Base-by-base conservation (phyloP, 2,888 invertebrate species). In the Helleia helle region DNA sequence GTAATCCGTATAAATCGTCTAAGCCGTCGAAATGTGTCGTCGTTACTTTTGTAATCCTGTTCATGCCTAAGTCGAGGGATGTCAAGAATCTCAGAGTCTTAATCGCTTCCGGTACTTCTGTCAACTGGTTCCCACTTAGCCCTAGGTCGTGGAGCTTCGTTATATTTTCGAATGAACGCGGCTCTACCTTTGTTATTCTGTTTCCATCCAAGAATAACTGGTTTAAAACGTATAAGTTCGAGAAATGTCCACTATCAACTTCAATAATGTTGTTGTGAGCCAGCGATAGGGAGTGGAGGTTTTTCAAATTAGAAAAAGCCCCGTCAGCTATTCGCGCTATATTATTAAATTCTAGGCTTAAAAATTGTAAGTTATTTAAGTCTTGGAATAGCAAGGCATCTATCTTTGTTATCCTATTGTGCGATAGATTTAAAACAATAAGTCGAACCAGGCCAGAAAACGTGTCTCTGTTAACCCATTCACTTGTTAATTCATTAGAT, bases 11-110 rank as follows among this genome's bases (percentile, higher is more conserved):
- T 29, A 96, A 86, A 55, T 91, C 89, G 58, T 89, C 88, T 50
- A 95, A 76, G 3, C 93, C 92, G 60, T 88, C 87, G 57, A 95
- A 93, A 38, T 92, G 90, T 44, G 89, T 86, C 61, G 91, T 90
- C 43, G 87, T 87, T 42, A 96, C 87, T 51, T 86, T 85, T 50
- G 89, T 88, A 61, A 96, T 91, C 60, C 87, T 87, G 75, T 95
- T 96, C 77, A 93, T 92, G 36, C 93, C 93, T 55, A 95, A 86
- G 75, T 94, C 93, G 45, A 95, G 81, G 17, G 91, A 91, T 62
- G 91, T 91, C 56, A 95, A 77, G 58, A 90, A 89, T 52, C 87
- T 79, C 48, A 94, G 80, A 52, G 88, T 89, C 54, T 89, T 89
- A 47, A 93, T 87, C 28, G 93, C 92, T 57, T 86, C 87, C 45